Conservation (phyloP, 2,113 vertebrate species). For the Plectropomus leopardus region DNA sequence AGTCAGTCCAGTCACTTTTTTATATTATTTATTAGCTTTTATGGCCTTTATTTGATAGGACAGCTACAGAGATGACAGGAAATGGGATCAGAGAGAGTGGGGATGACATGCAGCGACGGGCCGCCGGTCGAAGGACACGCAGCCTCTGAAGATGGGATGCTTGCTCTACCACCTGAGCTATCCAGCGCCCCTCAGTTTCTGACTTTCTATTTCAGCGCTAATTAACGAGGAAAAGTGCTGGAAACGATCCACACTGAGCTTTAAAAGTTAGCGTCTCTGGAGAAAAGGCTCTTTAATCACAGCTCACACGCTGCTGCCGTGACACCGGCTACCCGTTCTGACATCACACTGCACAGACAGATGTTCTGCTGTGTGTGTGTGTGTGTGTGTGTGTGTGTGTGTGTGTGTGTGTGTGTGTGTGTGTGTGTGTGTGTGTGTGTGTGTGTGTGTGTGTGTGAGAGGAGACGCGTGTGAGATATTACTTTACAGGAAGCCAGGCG, state of each 20-base stretch:
- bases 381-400: conserved; percentile 7
- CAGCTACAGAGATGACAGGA: no score
- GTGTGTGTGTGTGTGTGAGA: conserved; percentile 11
- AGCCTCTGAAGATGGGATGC: no score
- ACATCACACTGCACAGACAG: conserved; percentile 16
- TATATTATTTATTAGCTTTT: no score
- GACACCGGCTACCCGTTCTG: not conserved
- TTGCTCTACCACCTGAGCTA: no score
- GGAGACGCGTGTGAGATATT: not conserved
- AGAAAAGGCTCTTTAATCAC: conserved; percentile 4
- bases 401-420: conserved; percentile 2
- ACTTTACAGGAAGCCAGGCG: conserved; percentile 15
- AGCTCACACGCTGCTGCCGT: not conserved
- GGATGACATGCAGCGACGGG: no score
- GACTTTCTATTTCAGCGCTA: not conserved
- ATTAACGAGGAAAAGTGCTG: not conserved
- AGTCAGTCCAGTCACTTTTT: no score
- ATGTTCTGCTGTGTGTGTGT: conserved; percentile 23
- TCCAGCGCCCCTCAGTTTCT: no score
- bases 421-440: conserved; percentile 9
- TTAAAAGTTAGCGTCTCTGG: not conserved
- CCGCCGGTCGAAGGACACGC: no score
- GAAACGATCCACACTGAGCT: not conserved
- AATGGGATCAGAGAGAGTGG: no score
- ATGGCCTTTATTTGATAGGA: no score